Percentiles rank a stretch among this genome's conserved stretches.
Evolutionary conservation across 2,113 vertebrate species (phyloP).

Genomic region (Hippocampus zosterae): DNA sequence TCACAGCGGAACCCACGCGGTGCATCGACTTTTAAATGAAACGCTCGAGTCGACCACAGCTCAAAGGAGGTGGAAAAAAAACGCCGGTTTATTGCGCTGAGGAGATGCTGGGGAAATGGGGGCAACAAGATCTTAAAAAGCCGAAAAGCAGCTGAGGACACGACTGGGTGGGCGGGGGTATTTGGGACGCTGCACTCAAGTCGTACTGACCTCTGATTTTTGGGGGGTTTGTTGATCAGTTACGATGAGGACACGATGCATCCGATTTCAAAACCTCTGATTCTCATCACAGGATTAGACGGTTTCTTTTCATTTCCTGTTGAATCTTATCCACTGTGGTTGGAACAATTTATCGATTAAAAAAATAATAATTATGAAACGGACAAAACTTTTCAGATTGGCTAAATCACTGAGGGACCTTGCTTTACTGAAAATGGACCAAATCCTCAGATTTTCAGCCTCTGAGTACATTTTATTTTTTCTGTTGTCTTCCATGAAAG

Average conservation of each 20-base stretch:
- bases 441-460: too few species aligned
- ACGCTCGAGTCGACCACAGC: not conserved
- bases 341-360: too few species aligned
- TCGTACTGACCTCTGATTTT: not conserved
- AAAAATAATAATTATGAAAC: too few species aligned
- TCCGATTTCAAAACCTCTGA: not conserved
- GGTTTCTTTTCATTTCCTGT: too few species aligned
- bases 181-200: not conserved
- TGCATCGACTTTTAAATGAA: conserved; percentile 7
- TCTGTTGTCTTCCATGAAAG: too few species aligned
- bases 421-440: too few species aligned
- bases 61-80: not conserved
- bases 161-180: not conserved
- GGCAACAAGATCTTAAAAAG: not conserved
- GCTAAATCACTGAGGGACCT: too few species aligned
- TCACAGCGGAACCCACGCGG: not conserved
- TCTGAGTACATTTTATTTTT: too few species aligned
- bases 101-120: not conserved
- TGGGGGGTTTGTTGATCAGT: not conserved
- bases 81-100: not conserved
- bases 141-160: not conserved
- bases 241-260: not conserved
- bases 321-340: too few species aligned
- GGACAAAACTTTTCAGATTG: too few species aligned
- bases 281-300: not conserved